These are phyloP conservation scores for Anas platyrhynchos DNA, from an alignment of 2,113 vertebrate species.

Conservation along the genomic window DNA sequence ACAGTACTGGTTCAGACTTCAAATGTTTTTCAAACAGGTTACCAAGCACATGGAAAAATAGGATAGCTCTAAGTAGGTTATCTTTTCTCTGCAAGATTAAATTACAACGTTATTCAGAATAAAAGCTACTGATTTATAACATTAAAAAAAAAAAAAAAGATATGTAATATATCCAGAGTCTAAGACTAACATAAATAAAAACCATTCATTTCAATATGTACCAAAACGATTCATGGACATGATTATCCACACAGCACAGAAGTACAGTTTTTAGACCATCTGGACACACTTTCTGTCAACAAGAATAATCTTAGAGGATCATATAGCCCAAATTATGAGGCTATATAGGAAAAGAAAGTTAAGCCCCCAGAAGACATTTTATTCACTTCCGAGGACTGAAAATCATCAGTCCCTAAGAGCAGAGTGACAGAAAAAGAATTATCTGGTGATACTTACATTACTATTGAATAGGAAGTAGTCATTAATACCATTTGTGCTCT, in stretches of 20 bases:
- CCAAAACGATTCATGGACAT: background rate
- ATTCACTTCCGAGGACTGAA: background rate
- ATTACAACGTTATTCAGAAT: background rate
- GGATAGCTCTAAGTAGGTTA: background rate
- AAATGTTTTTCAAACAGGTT: background rate
- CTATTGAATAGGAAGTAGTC: background rate
- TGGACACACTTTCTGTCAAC: background rate
- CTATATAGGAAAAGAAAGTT: background rate
- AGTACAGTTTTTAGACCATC: background rate
- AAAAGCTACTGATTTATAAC: background rate
- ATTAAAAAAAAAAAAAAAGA: background rate
- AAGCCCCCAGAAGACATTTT: background rate
- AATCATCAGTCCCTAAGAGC: background rate
- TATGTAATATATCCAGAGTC: background rate
- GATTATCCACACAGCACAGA: background rate
- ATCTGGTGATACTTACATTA: background rate
- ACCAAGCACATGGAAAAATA: conserved; percentile 6
- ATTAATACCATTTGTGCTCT: background rate
- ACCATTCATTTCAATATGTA: background rate
- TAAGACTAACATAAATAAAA: background rate
- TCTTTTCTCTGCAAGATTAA: background rate
- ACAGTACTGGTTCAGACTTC: background rate
- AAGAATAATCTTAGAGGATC: background rate
- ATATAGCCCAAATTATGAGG: background rate
- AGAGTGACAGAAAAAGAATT: background rate